Base-by-base conservation (phyloP, 2,113 vertebrate genomes). In the Gobio gobio region DNA sequence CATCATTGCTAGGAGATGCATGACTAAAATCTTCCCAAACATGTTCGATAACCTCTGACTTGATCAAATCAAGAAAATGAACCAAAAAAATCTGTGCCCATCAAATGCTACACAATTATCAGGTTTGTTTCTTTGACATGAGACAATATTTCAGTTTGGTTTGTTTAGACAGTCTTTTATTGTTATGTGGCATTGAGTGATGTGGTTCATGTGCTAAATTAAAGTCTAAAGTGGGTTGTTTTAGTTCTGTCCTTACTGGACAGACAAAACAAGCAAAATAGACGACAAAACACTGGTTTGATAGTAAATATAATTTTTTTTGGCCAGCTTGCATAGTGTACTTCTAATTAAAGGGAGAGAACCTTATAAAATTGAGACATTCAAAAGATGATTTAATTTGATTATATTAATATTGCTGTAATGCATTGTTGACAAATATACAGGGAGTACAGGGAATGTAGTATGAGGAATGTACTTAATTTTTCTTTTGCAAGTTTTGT, bases 61-160 rank as follows among this genome's bases (percentile, higher is more conserved):
- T 9, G 43, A 51, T 51, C 14, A 51, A 51, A 51, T 49, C 49
- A 51, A 51, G 14, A 18, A 54, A 18, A 6, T 54, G 51, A 54
- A 18, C 51, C 16, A 2, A 54, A 51, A 51, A 51, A 54, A 54
- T 54, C 16, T 54, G 16, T 18, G 16, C 16, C 51, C 51, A 54
- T 54, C 16, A 18, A 5, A 54, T 0, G 49, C 49, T 51, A 51
- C 16, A 54, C 4, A 54, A 18, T 54, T 33, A 33, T 33, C 85
- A 80, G 85, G 61, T 86, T 54, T 86, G 78, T 81, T 86, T 85
- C 68, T 85, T 81, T 58, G 40, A 49, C 10, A 24, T 36, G 26
- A 72, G 72, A 72, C 77, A n/a, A 24, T 45, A 1, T 61, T 45
- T 73, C 40, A 43, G 18, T 5, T 22, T 33, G 49, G 10, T 26